phyloP scores from a whole-genome alignment of 2,888 invertebrate species.

The Leptarthrus brevirostris region DNA sequence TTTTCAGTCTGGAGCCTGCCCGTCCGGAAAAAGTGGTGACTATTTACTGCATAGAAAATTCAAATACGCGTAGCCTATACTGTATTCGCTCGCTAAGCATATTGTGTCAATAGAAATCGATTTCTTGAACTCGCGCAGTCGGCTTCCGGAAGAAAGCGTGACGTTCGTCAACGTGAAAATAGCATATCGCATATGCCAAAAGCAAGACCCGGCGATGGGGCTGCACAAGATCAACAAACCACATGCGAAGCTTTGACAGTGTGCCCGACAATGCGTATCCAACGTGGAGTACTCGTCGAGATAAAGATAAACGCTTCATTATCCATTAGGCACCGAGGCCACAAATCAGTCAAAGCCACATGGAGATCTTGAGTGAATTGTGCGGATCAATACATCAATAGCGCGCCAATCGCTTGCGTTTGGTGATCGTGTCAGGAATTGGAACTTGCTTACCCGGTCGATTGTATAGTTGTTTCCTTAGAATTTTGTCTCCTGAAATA shows the following conservation, averaged over 20 bases:
- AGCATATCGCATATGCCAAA: no score
- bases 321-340: slow-evolving; percentile 46
- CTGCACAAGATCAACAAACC: slow-evolving; percentile 11
- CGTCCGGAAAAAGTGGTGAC: not conserved
- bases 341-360: slow-evolving; percentile 29
- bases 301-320: slow-evolving; percentile 41
- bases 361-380: slow-evolving; percentile 31
- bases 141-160: slow-evolving; percentile 46
- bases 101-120: slow-evolving; percentile 46
- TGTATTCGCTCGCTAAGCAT: not conserved
- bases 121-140: slow-evolving; percentile 21
- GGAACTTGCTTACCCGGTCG: slow-evolving; percentile 28
- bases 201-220: not conserved
- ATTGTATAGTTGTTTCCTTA: slow-evolving; percentile 27
- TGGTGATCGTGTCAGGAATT: slow-evolving; percentile 4
- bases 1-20: not conserved
- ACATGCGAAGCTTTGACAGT: slow-evolving; percentile 2
- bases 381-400: slow-evolving; percentile 43
- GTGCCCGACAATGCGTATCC: slow-evolving; percentile 19
- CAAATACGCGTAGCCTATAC: no score
- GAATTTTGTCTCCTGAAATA: slow-evolving; percentile 46
- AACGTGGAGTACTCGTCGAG: not conserved
- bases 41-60: not conserved
- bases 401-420: slow-evolving; percentile 25
- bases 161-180: slow-evolving; percentile 34